Conservation (phyloP, 2,113 vertebrate genomes). For the Chaetura pelagica region DNA sequence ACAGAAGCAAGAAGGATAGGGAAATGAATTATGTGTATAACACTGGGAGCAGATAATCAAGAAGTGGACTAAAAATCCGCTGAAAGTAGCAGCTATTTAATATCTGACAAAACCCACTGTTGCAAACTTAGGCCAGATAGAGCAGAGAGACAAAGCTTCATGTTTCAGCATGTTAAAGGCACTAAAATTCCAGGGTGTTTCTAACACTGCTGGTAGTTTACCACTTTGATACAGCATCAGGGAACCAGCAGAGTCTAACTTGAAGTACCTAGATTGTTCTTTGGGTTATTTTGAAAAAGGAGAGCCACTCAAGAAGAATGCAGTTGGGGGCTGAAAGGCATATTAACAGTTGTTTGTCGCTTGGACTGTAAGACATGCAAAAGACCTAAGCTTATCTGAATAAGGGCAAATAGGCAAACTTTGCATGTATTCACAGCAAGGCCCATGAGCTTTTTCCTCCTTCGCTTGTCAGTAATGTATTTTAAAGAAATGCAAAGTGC, state of each 20-base stretch:
- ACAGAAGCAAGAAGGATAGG: neutral
- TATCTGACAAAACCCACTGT: neutral
- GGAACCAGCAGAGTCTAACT: neutral
- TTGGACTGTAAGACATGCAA: neutral
- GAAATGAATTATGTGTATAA: neutral
- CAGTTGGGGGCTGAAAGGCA: neutral
- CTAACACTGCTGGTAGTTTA: neutral
- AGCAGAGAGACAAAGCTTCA: neutral
- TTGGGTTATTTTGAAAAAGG: neutral
- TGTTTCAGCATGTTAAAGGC: neutral
- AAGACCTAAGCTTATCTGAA: neutral
- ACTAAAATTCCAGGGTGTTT: neutral
- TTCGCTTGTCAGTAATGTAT: neutral
- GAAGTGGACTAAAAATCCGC: neutral
- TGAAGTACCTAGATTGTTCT: neutral
- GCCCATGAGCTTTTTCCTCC: neutral
- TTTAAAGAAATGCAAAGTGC: neutral
- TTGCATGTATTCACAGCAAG: neutral
- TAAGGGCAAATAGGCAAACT: neutral
- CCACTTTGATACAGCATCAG: neutral
- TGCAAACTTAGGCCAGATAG: neutral
- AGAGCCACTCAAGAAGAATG: neutral
- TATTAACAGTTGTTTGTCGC: neutral
- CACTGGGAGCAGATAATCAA: neutral
- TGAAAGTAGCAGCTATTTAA: neutral